phyloP scores from a whole-genome alignment of 2,888 invertebrate genomes.

The Cerceris rybyensis region DNA sequence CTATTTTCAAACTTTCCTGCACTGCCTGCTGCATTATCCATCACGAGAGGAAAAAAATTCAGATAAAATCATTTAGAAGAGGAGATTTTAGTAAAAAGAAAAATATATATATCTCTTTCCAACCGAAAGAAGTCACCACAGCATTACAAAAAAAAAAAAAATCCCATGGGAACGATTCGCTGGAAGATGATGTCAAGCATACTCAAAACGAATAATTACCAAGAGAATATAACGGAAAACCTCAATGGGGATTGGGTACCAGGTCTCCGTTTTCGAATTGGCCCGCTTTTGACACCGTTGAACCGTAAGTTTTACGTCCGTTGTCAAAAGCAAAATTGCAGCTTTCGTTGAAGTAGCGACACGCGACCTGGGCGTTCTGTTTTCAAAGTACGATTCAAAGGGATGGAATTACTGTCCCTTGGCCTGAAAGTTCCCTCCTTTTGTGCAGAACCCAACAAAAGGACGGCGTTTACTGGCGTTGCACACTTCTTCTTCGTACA shows the following conservation, averaged over 20 bases:
- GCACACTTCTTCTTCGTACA: conserved; percentile 13
- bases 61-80: too few species aligned
- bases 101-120: neutral
- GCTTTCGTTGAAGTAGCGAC: conserved; percentile 60
- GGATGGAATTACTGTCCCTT: conserved; percentile 45
- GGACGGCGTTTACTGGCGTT: conserved; percentile 31
- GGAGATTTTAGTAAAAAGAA: neutral
- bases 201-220: conserved; percentile 37
- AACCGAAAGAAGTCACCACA: neutral
- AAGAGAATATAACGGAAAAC: conserved; percentile 44
- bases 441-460: conserved; percentile 39
- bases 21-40: too few species aligned
- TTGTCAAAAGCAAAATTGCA: conserved; percentile 72
- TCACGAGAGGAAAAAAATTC: too few species aligned
- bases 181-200: neutral
- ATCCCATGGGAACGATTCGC: conserved; percentile 31
- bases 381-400: conserved; percentile 65
- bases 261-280: conserved; percentile 77
- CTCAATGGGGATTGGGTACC: conserved; percentile 47
- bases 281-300: conserved; percentile 72
- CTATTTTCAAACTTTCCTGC: neutral
- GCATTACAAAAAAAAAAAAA: too few species aligned
- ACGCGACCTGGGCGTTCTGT: conserved; percentile 77
- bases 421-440: conserved; percentile 20
- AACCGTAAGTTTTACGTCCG: conserved; percentile 42